A percentile compares a stretch with the other conserved stretches of the same genome.
Conservation (phyloP, 2,113 vertebrate genomes). For the Osmerus eperlanus region DNA sequence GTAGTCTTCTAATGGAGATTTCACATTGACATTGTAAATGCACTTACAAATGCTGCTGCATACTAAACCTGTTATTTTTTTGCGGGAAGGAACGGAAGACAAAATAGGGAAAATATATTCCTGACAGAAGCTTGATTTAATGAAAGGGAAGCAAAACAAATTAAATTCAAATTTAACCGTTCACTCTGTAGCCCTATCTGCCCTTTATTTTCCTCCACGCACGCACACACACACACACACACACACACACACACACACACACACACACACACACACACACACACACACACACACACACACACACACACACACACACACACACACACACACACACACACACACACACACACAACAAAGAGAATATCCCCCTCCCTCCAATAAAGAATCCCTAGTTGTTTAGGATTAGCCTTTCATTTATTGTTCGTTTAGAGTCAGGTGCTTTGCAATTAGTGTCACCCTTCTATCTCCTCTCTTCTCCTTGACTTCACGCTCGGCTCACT, state of each 20-base stretch:
- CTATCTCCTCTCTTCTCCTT: conserved; percentile 64
- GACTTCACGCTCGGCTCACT: conserved; percentile 73
- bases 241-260: conserved; percentile 40
- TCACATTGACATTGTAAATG: too few relatives aligned
- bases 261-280: conserved; percentile 41
- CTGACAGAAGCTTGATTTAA: conserved; percentile 17
- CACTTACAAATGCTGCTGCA: not conserved
- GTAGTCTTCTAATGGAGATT: too few relatives aligned
- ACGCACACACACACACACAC: conserved; percentile 44
- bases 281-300: conserved; percentile 32
- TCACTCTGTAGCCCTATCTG: not conserved
- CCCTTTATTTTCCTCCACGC: not conserved
- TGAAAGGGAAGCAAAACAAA: conserved; percentile 13
- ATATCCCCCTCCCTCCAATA: conserved; percentile 45
- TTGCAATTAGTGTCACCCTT: conserved; percentile 74
- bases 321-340: conserved; percentile 42
- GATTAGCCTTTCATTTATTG: conserved; percentile 58
- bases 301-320: conserved; percentile 33
- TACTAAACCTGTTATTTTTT: not conserved
- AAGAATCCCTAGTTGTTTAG: conserved; percentile 70
- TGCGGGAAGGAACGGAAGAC: not conserved
- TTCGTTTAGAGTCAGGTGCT: conserved; percentile 67
- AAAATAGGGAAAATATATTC: conserved; percentile 20
- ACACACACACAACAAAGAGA: conserved; percentile 59
- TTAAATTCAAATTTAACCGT: conserved; percentile 13